A percentile compares a stretch with the other conserved stretches of the same genome.
phyloP scores from a whole-genome alignment of 2,888 invertebrate genomes.

The Andricus quercusramuli region DNA sequence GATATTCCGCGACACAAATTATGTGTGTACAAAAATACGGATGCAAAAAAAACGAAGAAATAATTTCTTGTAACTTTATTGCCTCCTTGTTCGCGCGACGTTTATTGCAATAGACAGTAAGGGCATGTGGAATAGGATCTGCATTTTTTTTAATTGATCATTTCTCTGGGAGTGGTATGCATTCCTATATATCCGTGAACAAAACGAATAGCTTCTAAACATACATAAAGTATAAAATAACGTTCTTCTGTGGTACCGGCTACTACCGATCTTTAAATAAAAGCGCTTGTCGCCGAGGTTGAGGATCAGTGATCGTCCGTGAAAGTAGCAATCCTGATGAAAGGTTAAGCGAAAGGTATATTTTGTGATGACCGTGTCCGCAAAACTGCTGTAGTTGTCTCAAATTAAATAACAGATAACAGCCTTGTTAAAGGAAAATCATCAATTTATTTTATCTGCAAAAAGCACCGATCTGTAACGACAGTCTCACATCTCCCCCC shows the following conservation, averaged over 20 bases:
- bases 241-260: background rate
- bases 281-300: conserved; percentile 58
- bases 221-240: conserved; percentile 2
- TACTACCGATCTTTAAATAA: conserved; percentile 60
- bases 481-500: background rate
- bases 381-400: conserved; percentile 8
- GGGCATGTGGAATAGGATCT: conserved; percentile 9
- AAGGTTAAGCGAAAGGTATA: conserved; percentile 62
- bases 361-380: background rate
- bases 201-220: background rate
- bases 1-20: too few relatives aligned
- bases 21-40: too few relatives aligned
- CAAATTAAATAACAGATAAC: background rate
- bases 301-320: conserved; percentile 55
- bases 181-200: conserved; percentile 6
- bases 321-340: conserved; percentile 58
- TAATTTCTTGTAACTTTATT: background rate
- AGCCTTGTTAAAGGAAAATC: background rate
- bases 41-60: too few relatives aligned
- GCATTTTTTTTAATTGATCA: background rate
- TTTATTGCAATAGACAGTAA: background rate
- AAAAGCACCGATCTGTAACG: background rate
- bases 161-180: background rate
- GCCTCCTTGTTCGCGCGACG: background rate
- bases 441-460: background rate